Base-by-base conservation (phyloP, 2,113 vertebrate species). In the Eonycteris spelaea region DNA sequence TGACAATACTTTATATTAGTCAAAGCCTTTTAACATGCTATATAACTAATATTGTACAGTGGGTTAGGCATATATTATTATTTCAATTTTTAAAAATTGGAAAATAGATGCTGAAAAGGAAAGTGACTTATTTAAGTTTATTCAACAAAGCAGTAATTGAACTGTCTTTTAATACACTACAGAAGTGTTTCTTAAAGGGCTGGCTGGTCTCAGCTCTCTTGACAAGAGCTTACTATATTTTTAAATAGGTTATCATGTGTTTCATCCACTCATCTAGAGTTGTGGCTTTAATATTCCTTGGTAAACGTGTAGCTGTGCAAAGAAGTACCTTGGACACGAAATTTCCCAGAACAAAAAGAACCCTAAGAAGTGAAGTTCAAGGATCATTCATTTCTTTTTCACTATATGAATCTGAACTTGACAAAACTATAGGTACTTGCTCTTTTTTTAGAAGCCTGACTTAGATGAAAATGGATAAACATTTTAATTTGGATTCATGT, bases 1-100 rank as follows among this genome's bases (percentile, higher is more conserved):
- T 70, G 63, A 53, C 7, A 61, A 19, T 59, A 55, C 22, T 74
- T 89, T 75, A 94, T 80, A 80, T 91, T 74, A 73, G 35, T 89
- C 22, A 74, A 80, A 96, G 45, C 11, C 51, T 85, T 96, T 74
- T 85, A 84, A 88, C 19, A n/a, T 57, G 30, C 63, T 93, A n/a
- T 90, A 6, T 74, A 93, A 75, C 11, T 68, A 45, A 67, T 90
- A n/a, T 79, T 82, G 19, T 82, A 1, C 21, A 53, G 9, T 90
- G 26, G 19, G 24, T 90, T 83, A 95, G 48, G 15, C 53, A 73
- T 71, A n/a, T 68, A 67, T 86, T 40, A 30, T 79, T 48, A 38
- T 86, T 75, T 71, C 28, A n/a, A 38, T 45, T 75, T 93, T 92
- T 35, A 3, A 75, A 91, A 88, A 43, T 40, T 21, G 75, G 67